Evolutionary conservation across 2,113 vertebrate species (phyloP).

Genomic region (Poeciliopsis occidentalis): DNA sequence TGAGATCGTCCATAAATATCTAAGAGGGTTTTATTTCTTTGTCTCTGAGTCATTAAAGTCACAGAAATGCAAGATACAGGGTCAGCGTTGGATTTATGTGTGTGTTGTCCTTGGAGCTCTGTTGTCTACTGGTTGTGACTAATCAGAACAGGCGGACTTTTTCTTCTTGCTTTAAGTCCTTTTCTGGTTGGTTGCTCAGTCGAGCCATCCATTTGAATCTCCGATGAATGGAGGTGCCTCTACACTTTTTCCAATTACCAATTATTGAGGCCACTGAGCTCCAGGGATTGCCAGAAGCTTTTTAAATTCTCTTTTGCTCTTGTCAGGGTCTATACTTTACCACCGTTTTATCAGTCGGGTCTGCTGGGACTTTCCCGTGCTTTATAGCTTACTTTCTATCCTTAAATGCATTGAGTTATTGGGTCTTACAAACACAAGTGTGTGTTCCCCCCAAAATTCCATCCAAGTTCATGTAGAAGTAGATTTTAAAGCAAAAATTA

Average conservation of each 20-base stretch:
- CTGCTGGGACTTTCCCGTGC: not conserved
- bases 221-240: not conserved
- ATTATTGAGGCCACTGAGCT: not conserved
- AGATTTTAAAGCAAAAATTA: conserved; percentile 4
- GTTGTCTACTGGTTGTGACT: not conserved
- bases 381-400: not conserved
- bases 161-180: not conserved
- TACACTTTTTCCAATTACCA: not conserved
- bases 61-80: too few relatives aligned
- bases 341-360: not conserved
- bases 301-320: not conserved
- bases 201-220: not conserved
- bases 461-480: not conserved
- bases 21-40: too few relatives aligned
- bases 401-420: not conserved
- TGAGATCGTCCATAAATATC: too few relatives aligned
- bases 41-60: not conserved
- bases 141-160: not conserved
- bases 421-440: not conserved
- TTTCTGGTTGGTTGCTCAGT: not conserved
- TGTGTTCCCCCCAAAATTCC: not conserved
- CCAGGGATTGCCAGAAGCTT: not conserved
- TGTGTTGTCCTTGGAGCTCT: not conserved
- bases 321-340: not conserved
- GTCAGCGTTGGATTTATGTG: too few relatives aligned